Evolutionary conservation across 2,888 invertebrate species (phyloP).

Genomic region (Apamea anceps): DNA sequence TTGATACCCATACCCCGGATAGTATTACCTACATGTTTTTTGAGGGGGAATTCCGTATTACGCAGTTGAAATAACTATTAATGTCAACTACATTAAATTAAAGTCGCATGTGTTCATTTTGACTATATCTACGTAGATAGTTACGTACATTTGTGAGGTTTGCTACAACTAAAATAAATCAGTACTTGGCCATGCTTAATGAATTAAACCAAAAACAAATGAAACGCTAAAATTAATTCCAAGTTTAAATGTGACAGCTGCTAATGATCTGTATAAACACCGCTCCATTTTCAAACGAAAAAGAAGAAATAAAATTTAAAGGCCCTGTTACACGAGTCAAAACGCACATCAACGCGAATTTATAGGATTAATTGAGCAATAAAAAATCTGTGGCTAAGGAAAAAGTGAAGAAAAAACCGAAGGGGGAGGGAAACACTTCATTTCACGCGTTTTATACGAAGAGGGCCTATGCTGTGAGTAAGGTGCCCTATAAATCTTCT

Average conservation of each 20-base stretch:
- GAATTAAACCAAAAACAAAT: slow-evolving; percentile 30
- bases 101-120: not conserved
- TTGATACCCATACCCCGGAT: slow-evolving; percentile 59
- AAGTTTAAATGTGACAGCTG: slow-evolving; percentile 56
- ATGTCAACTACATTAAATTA: not conserved
- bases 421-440: slow-evolving; percentile 86
- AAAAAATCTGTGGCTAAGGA: slow-evolving; percentile 80
- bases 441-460: slow-evolving; percentile 88
- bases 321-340: slow-evolving; percentile 72
- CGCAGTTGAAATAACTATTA: slow-evolving; percentile 12
- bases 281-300: slow-evolving; percentile 52
- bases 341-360: slow-evolving; percentile 76
- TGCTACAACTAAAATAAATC: slow-evolving; percentile 2
- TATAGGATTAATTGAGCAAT: slow-evolving; percentile 87
- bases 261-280: slow-evolving; percentile 57
- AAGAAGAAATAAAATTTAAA: slow-evolving; percentile 72
- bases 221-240: slow-evolving; percentile 39
- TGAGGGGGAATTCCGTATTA: slow-evolving; percentile 28
- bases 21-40: slow-evolving; percentile 40
- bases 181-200: not conserved
- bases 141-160: not conserved
- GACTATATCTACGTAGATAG: not conserved
- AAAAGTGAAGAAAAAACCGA: slow-evolving; percentile 67
- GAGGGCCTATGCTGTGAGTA: slow-evolving; percentile 79
- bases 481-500: slow-evolving; percentile 86